Conservation (phyloP, 2,113 vertebrate genomes). For the Nesoenas mayeri region DNA sequence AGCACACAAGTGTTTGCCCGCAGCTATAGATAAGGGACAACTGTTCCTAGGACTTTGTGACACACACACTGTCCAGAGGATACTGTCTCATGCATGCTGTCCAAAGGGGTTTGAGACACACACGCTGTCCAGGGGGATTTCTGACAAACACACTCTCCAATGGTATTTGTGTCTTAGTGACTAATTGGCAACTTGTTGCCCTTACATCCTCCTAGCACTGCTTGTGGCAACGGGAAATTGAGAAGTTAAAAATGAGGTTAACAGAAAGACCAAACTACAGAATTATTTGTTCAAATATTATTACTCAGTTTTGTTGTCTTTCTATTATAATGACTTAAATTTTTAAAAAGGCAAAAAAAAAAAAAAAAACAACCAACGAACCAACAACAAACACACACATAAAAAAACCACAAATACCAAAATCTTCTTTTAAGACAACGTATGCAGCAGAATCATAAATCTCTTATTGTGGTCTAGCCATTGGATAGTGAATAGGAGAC, state of each 20-base stretch:
- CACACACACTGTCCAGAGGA: too few relatives aligned
- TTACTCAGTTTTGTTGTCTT: neutral
- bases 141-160: too few relatives aligned
- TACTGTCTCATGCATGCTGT: too few relatives aligned
- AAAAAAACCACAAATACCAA: neutral
- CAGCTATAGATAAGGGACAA: too few relatives aligned
- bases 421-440: neutral
- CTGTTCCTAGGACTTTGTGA: too few relatives aligned
- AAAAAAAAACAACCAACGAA: too few relatives aligned
- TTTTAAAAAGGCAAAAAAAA: neutral
- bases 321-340: neutral
- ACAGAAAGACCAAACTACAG: neutral
- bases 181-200: neutral
- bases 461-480: neutral
- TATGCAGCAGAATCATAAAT: neutral
- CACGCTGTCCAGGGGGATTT: too few relatives aligned
- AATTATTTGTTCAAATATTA: neutral
- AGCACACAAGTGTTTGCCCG: too few relatives aligned
- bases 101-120: too few relatives aligned
- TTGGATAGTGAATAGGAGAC: neutral
- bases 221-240: neutral
- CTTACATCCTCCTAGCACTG: neutral
- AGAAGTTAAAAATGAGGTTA: neutral
- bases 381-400: too few relatives aligned
- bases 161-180: too few relatives aligned